Base-by-base conservation (phyloP, 2,888 invertebrate species). In the Callinectes sapidus region DNA sequence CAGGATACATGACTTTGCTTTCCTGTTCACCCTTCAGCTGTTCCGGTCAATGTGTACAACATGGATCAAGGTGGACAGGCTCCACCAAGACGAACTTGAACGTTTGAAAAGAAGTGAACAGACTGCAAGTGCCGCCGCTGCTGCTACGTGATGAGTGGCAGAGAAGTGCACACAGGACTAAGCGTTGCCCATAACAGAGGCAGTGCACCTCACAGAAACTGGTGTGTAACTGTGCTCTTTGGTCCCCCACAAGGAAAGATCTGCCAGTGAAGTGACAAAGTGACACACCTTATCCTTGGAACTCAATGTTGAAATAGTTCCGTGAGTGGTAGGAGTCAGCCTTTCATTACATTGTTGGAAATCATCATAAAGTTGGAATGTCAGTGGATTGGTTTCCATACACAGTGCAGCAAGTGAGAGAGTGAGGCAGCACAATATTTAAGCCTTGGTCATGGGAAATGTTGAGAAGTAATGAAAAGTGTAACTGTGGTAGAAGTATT, bases 1-100 rank as follows among this genome's bases (percentile, higher is more conserved):
- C 61, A 61, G 13, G 61, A 61, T 61, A 16, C 61, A 61, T 61
- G 61, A 61, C 18, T 42, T 87, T 6, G 0, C 42, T 10, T 48
- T 42, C 28, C n/a, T 42, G 48, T 87, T 61, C 48, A 39, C 18
- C 55, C 87, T 81, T 32, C 93, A 94, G 94, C 89, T 94, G 81
- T 94, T 94, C 92, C 94, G 94, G 16, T 91, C 92, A 48, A 94
- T 94, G 94, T 94, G 94, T 81, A 94, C 94, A 48, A 94, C 93
- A 1, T 94, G 92, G 90, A 91, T 94, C n/a, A 93, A 92, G 54
- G 94, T 94, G 39, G 94, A 94, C 90, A 66, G 90, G 39, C 55
- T 92, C 54, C 90, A 90, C 48, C 91, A 94, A 42, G 93, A 93
- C 35, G 81, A 81, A 16, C 0, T 35, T 13, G 81, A 81, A 14